Percentiles rank a stretch among this genome's conserved stretches.
Conservation (phyloP, 2,797 vertebrate species). For the Poeciliopsis gracilis region DNA sequence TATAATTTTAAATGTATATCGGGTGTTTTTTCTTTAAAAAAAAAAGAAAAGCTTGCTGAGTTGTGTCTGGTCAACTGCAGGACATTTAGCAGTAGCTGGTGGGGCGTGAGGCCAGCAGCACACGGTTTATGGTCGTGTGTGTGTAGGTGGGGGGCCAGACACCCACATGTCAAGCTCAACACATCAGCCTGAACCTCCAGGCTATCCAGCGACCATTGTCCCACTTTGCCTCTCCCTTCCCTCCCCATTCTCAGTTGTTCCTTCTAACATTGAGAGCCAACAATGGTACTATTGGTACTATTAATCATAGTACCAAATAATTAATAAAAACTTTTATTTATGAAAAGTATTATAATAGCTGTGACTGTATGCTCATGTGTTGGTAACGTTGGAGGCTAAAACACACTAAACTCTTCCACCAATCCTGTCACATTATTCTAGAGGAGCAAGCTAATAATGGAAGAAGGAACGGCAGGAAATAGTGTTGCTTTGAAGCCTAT, state of each 20-base stretch:
- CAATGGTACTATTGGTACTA: slow-evolving; percentile 46
- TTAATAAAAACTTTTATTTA: slow-evolving; percentile 58
- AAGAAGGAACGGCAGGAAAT: slow-evolving; percentile 71
- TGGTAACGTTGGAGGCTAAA: slow-evolving; percentile 48
- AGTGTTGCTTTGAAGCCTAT: slow-evolving; percentile 80
- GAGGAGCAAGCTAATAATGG: slow-evolving; percentile 71
- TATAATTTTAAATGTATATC: slow-evolving; percentile 14
- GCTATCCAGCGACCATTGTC: slow-evolving; percentile 87
- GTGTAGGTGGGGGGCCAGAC: slow-evolving; percentile 74
- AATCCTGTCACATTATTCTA: slow-evolving; percentile 66
- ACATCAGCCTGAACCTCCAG: slow-evolving; percentile 78
- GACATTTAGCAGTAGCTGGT: slow-evolving; percentile 86
- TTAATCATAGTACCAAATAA: slow-evolving; percentile 55
- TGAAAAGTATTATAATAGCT: slow-evolving; percentile 43
- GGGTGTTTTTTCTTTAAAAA: background rate
- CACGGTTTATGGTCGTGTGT: slow-evolving; percentile 52
- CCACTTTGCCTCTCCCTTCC: slow-evolving; percentile 83
- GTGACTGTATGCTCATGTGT: slow-evolving; percentile 34
- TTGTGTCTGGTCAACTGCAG: slow-evolving; percentile 79
- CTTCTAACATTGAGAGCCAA: slow-evolving; percentile 71
- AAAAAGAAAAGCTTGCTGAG: slow-evolving; percentile 21
- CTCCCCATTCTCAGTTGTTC: slow-evolving; percentile 41
- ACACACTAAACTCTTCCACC: slow-evolving; percentile 45
- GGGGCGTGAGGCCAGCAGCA: slow-evolving; percentile 71
- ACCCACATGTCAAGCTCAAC: slow-evolving; percentile 83